Evolutionary conservation across 1,140 invertebrate species (phyloP).

Genomic region (Pachyrhynchus sulphureomaculatus): DNA sequence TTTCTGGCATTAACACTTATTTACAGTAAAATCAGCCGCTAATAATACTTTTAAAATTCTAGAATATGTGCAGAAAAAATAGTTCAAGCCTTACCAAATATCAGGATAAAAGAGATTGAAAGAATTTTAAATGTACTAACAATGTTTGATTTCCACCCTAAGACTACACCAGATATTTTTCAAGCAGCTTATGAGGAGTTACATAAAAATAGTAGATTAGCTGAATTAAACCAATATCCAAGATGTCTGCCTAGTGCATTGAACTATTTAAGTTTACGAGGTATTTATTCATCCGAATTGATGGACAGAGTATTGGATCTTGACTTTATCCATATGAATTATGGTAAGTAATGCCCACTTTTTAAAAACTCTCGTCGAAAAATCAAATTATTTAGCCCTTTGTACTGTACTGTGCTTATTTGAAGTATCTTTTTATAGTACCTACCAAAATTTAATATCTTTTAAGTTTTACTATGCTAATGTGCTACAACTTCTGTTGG

Average conservation of each 20-base stretch:
- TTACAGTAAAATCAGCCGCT: no score
- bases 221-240: constrained; percentile 55
- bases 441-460: no score
- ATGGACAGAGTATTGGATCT: constrained; percentile 51
- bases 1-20: no score
- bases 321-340: constrained; percentile 51
- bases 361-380: no score
- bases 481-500: no score
- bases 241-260: constrained; percentile 52
- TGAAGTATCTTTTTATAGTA: no score
- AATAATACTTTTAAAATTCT: no score
- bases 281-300: constrained; percentile 56
- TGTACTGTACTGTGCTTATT: no score
- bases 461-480: no score
- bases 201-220: constrained; percentile 47
- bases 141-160: constrained; percentile 54
- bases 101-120: constrained; percentile 66
- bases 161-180: constrained; percentile 51
- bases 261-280: constrained; percentile 53
- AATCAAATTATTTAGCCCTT: no score
- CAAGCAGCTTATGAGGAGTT: constrained; percentile 54
- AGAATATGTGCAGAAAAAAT: constrained; percentile 35
- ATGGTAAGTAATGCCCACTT: constrained; percentile 41
- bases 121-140: constrained; percentile 56
- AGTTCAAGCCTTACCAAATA: constrained; percentile 30